phyloP scores from a whole-genome alignment of 2,797 vertebrate species.

The Nothura maculosa region DNA sequence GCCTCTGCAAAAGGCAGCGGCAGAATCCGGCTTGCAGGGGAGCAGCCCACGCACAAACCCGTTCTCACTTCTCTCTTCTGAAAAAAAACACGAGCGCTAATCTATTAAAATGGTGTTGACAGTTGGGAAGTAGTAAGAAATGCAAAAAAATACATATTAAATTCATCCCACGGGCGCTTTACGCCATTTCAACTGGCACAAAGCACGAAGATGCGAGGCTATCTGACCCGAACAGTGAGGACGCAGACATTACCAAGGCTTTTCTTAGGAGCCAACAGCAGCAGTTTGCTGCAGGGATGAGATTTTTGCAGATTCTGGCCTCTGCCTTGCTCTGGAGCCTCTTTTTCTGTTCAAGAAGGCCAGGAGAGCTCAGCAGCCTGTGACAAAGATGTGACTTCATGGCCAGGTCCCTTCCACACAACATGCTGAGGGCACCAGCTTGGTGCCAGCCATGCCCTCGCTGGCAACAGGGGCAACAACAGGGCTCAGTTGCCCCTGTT shows the following conservation, averaged over 20 bases:
- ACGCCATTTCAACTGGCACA: background rate
- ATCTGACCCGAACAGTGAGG: background rate
- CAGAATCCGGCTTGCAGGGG: background rate
- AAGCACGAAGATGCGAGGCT: background rate
- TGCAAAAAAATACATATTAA: background rate
- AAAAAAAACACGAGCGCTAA: background rate
- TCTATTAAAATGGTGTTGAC: background rate
- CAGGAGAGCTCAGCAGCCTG: background rate
- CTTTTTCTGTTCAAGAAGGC: background rate
- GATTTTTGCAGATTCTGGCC: background rate
- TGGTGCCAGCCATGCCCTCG: background rate
- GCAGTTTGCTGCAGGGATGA: background rate
- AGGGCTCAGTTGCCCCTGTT: too few relatives aligned
- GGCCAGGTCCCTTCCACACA: background rate
- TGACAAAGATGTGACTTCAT: background rate
- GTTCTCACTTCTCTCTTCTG: background rate
- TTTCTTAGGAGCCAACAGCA: slow-evolving; percentile 3
- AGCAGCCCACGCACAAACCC: background rate
- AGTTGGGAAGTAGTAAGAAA: background rate
- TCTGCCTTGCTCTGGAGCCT: accelerated
- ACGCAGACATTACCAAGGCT: slow-evolving; percentile 8
- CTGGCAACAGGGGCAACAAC: background rate
- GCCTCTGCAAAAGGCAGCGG: background rate
- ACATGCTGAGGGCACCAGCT: background rate
- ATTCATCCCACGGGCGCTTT: background rate